Conservation (phyloP, 2,888 invertebrate species). For the Crepidodera aurea region DNA sequence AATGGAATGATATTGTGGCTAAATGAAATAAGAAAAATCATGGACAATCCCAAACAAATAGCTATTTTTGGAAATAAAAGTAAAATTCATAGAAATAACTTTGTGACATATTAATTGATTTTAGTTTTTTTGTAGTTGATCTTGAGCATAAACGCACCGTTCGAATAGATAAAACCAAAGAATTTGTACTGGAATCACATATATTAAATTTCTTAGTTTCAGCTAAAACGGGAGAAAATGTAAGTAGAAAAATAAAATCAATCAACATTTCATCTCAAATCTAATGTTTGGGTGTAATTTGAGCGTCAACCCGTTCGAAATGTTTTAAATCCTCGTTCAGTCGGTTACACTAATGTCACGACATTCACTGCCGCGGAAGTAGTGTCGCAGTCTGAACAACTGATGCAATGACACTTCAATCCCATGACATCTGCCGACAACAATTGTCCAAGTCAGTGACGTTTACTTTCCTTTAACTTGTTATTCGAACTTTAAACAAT, state of each 20-base stretch:
- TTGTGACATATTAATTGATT: slow-evolving; percentile 10
- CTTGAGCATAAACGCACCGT: slow-evolving; percentile 78
- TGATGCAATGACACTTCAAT: too few relatives aligned
- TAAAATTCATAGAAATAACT: slow-evolving; percentile 44
- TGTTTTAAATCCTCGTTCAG: too few relatives aligned
- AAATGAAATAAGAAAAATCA: slow-evolving; percentile 61
- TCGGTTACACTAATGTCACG: too few relatives aligned
- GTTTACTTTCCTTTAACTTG: too few relatives aligned
- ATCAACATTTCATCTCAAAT: not conserved
- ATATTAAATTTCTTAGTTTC: slow-evolving; percentile 71
- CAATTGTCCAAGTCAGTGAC: too few relatives aligned
- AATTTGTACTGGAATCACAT: slow-evolving; percentile 71
- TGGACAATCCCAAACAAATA: slow-evolving; percentile 58
- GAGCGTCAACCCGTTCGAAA: too few relatives aligned
- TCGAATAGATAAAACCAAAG: slow-evolving; percentile 69
- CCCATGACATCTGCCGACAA: too few relatives aligned
- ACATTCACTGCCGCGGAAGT: too few relatives aligned
- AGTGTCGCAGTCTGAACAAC: too few relatives aligned
- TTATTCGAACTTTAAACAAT: too few relatives aligned
- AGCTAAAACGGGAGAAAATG: slow-evolving; percentile 78
- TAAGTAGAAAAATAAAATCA: slow-evolving; percentile 56
- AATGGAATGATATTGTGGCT: slow-evolving; percentile 80
- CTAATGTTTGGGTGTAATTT: not conserved
- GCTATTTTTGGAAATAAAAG: slow-evolving; percentile 74
- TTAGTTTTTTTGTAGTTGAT: slow-evolving; percentile 61